Evolutionary conservation across 2,113 vertebrate species (phyloP).

Genomic region (Malurus elegans): DNA sequence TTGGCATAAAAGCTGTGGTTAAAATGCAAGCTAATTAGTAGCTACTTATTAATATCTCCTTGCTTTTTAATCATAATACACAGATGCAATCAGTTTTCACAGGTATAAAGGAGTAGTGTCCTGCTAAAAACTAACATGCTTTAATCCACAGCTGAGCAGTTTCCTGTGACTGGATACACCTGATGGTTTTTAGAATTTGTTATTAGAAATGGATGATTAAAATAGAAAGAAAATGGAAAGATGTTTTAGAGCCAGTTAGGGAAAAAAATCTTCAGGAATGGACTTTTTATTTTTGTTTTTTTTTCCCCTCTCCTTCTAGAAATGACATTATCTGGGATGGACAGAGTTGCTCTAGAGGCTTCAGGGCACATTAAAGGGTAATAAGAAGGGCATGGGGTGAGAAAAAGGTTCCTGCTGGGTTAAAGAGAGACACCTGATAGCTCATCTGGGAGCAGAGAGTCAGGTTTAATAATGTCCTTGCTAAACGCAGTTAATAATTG

Average conservation of each 20-base stretch:
- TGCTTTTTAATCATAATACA: constrained; percentile 20
- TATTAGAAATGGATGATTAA: neutral
- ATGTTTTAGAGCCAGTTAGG: neutral
- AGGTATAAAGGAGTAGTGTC: neutral
- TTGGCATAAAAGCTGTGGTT: neutral
- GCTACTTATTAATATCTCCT: neutral
- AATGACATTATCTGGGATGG: neutral
- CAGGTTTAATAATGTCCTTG: constrained; percentile 80
- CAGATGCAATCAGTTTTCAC: constrained; percentile 4
- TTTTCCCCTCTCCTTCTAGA: neutral
- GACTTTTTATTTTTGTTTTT: neutral
- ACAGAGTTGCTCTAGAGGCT: constrained; percentile 52
- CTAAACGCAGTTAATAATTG: constrained; percentile 77
- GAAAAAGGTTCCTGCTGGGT: constrained; percentile 75
- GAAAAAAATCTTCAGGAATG: neutral
- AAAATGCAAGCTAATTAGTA: constrained; percentile 34
- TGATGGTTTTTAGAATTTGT: neutral
- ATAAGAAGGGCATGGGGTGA: constrained; percentile 81
- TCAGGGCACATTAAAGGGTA: constrained; percentile 68
- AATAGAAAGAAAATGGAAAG: constrained; percentile 18
- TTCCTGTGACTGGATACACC: neutral
- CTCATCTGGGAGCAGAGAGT: constrained; percentile 76
- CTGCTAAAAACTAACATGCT: neutral
- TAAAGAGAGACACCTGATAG: constrained; percentile 77
- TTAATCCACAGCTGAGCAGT: neutral